A percentile compares a stretch with the other conserved stretches of the same genome.
These are phyloP conservation scores for Amblyraja radiata DNA, from an alignment of 2,797 vertebrate species.

Conservation along the genomic window DNA sequence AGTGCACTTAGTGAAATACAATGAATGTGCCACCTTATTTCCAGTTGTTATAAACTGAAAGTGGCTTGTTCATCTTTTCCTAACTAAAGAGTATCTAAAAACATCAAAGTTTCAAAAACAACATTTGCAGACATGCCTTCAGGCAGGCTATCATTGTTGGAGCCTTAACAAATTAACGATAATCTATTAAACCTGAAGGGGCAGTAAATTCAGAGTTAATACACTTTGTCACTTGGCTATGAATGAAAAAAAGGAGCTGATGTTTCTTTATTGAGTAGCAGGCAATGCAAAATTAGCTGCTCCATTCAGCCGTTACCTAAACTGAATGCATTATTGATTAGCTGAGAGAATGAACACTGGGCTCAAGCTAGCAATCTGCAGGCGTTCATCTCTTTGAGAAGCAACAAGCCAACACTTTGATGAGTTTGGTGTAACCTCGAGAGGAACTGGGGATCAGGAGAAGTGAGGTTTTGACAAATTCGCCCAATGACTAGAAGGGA, in stretches of 20 bases:
- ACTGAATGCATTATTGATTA: slow-evolving; percentile 30
- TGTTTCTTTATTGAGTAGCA: slow-evolving; percentile 7
- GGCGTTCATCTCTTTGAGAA: background rate
- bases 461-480: background rate
- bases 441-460: no score
- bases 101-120: slow-evolving; percentile 14
- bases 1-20: background rate
- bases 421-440: background rate
- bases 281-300: background rate
- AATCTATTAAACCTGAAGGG: slow-evolving; percentile 25
- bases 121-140: slow-evolving; percentile 4
- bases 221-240: slow-evolving; percentile 25
- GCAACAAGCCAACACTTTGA: background rate
- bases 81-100: background rate
- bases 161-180: slow-evolving; percentile 1
- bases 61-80: background rate
- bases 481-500: background rate
- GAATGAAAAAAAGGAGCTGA: slow-evolving; percentile 18
- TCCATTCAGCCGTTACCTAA: background rate
- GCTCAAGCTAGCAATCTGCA: background rate
- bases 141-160: background rate
- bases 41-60: slow-evolving; percentile 11
- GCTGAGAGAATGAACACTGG: background rate
- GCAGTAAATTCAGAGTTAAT: slow-evolving; percentile 20
- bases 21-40: background rate